Evolutionary conservation across 1,140 invertebrate species (phyloP).

Genomic region (Drosophila tsacasi): DNA sequence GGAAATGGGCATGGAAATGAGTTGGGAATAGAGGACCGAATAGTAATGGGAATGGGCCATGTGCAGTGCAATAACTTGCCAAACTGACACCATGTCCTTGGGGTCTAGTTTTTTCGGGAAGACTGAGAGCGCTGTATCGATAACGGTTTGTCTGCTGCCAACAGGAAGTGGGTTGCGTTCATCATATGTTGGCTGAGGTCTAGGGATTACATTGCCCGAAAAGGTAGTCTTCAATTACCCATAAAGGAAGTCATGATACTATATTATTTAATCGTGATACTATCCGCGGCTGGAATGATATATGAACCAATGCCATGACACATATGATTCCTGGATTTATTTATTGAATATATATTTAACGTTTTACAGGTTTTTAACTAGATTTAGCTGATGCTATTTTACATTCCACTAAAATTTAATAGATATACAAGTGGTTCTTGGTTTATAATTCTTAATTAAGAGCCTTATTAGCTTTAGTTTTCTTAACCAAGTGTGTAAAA

Average conservation of each 20-base stretch:
- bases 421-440: too few relatives aligned
- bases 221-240: not conserved
- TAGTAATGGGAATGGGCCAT: conserved; percentile 18
- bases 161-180: conserved; percentile 30
- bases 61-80: conserved; percentile 73
- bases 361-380: not conserved
- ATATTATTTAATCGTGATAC: too few relatives aligned
- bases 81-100: conserved; percentile 68
- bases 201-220: conserved; percentile 11
- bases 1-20: conserved; percentile 36
- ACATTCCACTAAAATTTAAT: not conserved
- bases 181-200: conserved; percentile 38
- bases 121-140: conserved; percentile 41
- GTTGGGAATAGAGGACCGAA: conserved; percentile 28
- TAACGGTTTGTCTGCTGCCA: conserved; percentile 33
- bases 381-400: not conserved
- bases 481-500: too few relatives aligned
- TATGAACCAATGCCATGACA: too few relatives aligned
- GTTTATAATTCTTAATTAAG: too few relatives aligned
- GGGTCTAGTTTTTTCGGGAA: conserved; percentile 59
- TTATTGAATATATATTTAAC: not conserved
- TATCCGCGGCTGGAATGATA: not conserved
- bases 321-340: not conserved
- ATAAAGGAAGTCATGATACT: too few relatives aligned
- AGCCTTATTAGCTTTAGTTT: not conserved